A percentile compares a stretch with the other conserved stretches of the same genome.
Evolutionary conservation across 2,113 vertebrate genomes (phyloP).

Genomic region (Phalacrocorax carbo): DNA sequence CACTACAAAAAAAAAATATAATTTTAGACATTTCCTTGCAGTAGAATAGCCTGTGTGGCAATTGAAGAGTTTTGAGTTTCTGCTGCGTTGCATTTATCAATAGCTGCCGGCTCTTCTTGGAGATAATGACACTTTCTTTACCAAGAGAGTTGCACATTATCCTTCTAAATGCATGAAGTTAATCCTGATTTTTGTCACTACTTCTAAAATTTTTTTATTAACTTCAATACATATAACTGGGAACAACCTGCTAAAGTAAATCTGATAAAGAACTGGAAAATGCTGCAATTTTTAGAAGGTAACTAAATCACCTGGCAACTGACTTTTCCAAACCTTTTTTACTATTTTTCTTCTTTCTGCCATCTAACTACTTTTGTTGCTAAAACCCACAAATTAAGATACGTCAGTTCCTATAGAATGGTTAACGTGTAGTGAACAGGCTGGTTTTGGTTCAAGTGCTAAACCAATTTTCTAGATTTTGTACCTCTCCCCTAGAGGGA

Average conservation of each 20-base stretch:
- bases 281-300: background rate
- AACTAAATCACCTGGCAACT: background rate
- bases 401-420: fast-evolving
- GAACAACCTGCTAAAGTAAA: background rate
- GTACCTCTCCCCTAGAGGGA: background rate
- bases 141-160: background rate
- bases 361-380: background rate
- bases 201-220: background rate
- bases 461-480: background rate
- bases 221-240: background rate
- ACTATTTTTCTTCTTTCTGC: background rate
- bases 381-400: background rate
- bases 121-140: background rate
- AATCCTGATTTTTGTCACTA: background rate
- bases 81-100: background rate
- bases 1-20: background rate
- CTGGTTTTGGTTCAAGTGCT: background rate
- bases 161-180: background rate
- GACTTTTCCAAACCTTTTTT: background rate
- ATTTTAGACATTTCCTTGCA: background rate
- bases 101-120: background rate
- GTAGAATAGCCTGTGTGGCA: background rate
- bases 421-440: background rate
- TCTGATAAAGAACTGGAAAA: background rate
- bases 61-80: background rate